Evolutionary conservation across 2,797 vertebrate species (phyloP).

Genomic region (Todus mexicanus): DNA sequence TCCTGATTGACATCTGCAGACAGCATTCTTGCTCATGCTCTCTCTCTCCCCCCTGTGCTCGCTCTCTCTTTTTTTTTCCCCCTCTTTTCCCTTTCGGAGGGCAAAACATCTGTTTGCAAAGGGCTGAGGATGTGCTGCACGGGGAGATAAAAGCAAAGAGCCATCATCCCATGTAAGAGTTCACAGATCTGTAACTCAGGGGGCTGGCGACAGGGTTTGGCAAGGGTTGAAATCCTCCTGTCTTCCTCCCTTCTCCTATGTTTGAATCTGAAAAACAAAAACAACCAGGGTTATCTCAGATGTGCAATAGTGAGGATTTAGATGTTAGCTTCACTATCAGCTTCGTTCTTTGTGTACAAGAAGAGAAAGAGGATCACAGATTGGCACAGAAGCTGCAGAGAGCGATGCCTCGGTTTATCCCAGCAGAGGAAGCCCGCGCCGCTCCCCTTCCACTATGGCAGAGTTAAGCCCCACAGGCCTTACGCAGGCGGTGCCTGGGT

Average conservation of each 20-base stretch:
- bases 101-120: constrained; percentile 40
- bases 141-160: constrained; percentile 35
- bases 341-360: constrained; percentile 32
- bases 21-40: constrained; percentile 30
- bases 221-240: constrained; percentile 26
- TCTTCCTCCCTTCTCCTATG: background rate
- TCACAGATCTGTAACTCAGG: constrained; percentile 20
- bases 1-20: constrained; percentile 62
- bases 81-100: background rate
- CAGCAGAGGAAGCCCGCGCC: background rate
- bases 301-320: constrained; percentile 41
- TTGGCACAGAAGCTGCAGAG: constrained; percentile 24
- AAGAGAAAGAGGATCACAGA: constrained; percentile 28
- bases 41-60: background rate
- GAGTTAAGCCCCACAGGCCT: background rate
- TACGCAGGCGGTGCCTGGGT: background rate
- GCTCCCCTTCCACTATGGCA: background rate
- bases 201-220: background rate
- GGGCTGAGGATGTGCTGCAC: background rate
- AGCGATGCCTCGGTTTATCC: background rate
- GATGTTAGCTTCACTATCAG: constrained; percentile 20
- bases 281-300: constrained; percentile 34
- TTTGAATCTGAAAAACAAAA: constrained; percentile 47
- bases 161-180: constrained; percentile 38
- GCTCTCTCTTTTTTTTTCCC: background rate